Conservation (phyloP, 2,797 vertebrate species). For the Chaetodon trifasciatus region DNA sequence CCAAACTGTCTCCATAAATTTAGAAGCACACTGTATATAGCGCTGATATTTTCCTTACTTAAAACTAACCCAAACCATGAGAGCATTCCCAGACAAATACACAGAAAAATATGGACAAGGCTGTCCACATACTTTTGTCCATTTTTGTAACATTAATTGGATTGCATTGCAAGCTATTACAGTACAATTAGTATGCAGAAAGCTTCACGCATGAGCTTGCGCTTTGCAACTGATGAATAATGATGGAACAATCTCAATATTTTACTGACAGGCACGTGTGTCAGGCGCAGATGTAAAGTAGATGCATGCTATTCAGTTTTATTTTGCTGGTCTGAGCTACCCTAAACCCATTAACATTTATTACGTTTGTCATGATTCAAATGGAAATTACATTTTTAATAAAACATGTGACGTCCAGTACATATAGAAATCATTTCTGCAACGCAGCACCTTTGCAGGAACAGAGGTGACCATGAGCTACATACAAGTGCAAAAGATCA, state of each 20-base stretch:
- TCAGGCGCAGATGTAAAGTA: constrained; percentile 11
- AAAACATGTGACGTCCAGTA: not conserved
- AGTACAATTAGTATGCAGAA: constrained; percentile 5
- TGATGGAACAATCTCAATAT: constrained; percentile 8
- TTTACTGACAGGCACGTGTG: not conserved
- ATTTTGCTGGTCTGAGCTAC: not conserved
- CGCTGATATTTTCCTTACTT: not conserved
- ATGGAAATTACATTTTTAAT: not conserved
- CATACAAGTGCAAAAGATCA: constrained; percentile 29
- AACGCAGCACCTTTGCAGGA: not conserved
- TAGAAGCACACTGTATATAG: not conserved
- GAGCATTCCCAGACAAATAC: no score
- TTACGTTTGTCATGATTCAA: constrained; percentile 14
- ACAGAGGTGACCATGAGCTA: not conserved
- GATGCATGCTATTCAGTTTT: constrained; percentile 6
- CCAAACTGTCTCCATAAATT: not conserved
- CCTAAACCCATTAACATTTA: constrained; percentile 2
- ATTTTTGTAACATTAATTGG: no score
- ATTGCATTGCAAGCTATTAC: not conserved
- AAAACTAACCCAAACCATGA: no score
- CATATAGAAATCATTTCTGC: not conserved
- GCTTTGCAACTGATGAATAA: constrained; percentile 22
- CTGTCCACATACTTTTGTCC: no score
- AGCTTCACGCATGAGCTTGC: not conserved
- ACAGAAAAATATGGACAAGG: no score